Evolutionary conservation across 2,888 invertebrate genomes (phyloP), one percentile per base, ranked within the genome.

Genomic region (Drosophila siamana): DNA sequence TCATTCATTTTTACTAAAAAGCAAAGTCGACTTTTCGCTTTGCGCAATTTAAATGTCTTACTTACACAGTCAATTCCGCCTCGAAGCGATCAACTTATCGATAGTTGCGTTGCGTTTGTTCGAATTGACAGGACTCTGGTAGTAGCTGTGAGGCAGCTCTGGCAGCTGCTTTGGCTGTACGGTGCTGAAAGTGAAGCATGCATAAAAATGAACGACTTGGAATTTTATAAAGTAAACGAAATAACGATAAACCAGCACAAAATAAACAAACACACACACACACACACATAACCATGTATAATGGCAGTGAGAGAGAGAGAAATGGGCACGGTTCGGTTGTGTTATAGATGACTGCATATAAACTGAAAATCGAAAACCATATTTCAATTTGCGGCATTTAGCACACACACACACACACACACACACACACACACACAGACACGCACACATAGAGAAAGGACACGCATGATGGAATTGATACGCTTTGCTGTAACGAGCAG

Each of bases 281-380:
- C 28, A 55, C 51, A 62, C 30, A 54, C 41, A 51, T 11, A 52
- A 38, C n/a, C n/a, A n/a, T n/a, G n/a, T n/a, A n/a, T n/a, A n/a
- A n/a, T n/a, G 24, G 22, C n/a, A 54, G 16, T 41, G n/a, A 59
- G 2, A 61, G 22, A 47, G 38, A 68, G 46, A 43, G 51, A 62
- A 36, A 63, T 62, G 57, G 43, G 46, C 54, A 74, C 63, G 62
- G 62, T 59, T 83, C 54, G 62, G 66, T 70, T 78, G 69, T 77
- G 84, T 84, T 83, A 86, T 86, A 77, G 86, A 83, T 83, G 86
- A 81, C 74, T 86, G 86, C 81, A 74, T 84, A 86, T 83, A 86
- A 83, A 86, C 84, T 81, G 79, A 81, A 86, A 84, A 84, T 88
- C 84, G 88, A 88, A 88, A 86, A 86, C 88, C 84, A 88, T 84